phyloP scores from a whole-genome alignment of 2,797 vertebrate genomes.

The Cossypha polioptera region DNA sequence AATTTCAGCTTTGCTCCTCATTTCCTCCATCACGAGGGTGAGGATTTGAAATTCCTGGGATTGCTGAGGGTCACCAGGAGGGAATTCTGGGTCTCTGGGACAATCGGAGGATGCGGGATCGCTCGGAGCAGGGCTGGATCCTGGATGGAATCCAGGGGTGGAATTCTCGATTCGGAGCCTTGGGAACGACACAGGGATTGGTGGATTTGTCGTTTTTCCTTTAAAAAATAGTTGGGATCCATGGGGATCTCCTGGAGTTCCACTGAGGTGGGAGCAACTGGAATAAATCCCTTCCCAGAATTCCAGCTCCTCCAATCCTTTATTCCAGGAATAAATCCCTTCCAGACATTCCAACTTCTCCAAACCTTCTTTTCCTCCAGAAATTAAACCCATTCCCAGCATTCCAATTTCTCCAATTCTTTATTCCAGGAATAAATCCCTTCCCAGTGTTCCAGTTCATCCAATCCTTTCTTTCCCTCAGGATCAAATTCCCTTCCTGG shows the following conservation, averaged over 20 bases:
- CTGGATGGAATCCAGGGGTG: fast-evolving
- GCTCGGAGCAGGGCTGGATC: not conserved
- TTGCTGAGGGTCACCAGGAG: not conserved
- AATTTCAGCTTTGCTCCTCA: not conserved
- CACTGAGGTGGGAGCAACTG: fast-evolving
- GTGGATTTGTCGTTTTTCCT: not conserved
- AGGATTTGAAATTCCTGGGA: not conserved
- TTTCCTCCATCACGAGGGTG: not conserved
- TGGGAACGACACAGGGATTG: fast-evolving
- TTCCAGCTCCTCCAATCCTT: fast-evolving
- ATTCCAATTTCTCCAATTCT: no score
- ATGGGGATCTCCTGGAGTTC: fast-evolving
- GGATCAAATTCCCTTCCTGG: no score
- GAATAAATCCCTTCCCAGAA: not conserved
- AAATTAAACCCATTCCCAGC: not conserved
- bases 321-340: not conserved
- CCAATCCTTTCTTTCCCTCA: no score
- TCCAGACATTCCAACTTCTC: not conserved
- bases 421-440: not conserved
- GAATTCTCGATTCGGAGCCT: fast-evolving
- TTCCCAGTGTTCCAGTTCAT: no score
- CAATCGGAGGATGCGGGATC: no score
- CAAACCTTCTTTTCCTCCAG: no score
- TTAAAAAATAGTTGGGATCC: not conserved
- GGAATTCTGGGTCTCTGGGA: no score